Conservation (phyloP, 2,113 vertebrate genomes). For the Ranitomeya variabilis region DNA sequence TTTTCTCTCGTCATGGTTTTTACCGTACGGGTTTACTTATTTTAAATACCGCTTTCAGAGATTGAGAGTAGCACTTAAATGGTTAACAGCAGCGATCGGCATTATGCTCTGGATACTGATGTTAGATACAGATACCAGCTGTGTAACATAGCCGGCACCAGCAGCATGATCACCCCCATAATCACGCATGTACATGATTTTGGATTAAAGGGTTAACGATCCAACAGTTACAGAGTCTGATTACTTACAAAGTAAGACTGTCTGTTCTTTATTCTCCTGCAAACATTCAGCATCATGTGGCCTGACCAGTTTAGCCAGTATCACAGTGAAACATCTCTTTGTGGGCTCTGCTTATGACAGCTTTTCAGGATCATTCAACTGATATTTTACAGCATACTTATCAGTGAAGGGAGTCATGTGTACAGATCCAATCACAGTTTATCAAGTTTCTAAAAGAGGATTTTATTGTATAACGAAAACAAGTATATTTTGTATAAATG, state of each 20-base stretch:
- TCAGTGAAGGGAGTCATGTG: background rate
- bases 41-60: too few species aligned
- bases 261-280: background rate
- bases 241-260: background rate
- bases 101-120: too few species aligned
- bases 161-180: too few species aligned
- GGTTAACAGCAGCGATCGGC: too few species aligned
- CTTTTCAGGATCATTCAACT: background rate
- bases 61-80: too few species aligned
- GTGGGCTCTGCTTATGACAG: background rate
- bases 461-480: background rate
- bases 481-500: background rate
- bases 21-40: too few species aligned
- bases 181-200: too few species aligned
- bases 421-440: background rate
- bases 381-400: background rate
- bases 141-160: too few species aligned
- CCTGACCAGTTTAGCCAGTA: background rate
- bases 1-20: too few species aligned
- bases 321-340: background rate
- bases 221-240: background rate
- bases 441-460: background rate
- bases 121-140: too few species aligned
- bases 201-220: too few species aligned
- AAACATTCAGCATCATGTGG: background rate